Evolutionary conservation across 2,113 vertebrate genomes (phyloP).

Genomic region (Onychorhynchus coronatus): DNA sequence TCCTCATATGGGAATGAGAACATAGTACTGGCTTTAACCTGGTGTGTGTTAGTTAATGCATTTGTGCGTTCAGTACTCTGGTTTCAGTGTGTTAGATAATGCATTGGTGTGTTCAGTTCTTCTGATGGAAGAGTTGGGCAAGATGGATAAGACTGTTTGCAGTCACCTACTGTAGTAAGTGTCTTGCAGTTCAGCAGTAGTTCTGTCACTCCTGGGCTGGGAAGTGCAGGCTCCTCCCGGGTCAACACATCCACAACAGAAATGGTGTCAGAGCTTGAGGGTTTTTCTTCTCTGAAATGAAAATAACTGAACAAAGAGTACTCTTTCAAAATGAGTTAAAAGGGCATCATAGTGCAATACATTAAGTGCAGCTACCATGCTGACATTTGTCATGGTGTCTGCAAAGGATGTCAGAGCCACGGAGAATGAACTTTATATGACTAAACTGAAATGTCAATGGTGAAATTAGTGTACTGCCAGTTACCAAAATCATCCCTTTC

Average conservation of each 20-base stretch:
- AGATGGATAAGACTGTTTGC: not conserved
- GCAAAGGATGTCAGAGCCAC: not conserved
- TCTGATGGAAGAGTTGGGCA: not conserved
- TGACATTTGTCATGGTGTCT: not conserved
- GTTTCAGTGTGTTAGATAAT: not conserved
- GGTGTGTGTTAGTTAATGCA: not conserved
- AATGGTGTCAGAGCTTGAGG: not conserved
- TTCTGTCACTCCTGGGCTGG: not conserved
- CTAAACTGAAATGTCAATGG: not conserved
- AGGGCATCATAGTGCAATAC: not conserved
- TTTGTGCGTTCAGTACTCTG: accelerated
- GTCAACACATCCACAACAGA: not conserved
- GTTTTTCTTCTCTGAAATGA: not conserved
- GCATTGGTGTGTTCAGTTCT: not conserved
- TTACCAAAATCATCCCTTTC: not conserved
- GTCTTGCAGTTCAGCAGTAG: not conserved
- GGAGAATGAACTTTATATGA: not conserved
- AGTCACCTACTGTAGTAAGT: not conserved
- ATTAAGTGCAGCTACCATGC: not conserved
- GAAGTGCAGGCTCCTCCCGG: not conserved
- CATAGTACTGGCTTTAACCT: not conserved
- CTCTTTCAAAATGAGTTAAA: not conserved
- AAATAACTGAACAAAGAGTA: not conserved
- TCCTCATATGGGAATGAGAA: not conserved
- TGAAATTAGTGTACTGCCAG: not conserved